Conservation (phyloP, 64 coral and sea anemone species). For the Montipora capricornis region DNA sequence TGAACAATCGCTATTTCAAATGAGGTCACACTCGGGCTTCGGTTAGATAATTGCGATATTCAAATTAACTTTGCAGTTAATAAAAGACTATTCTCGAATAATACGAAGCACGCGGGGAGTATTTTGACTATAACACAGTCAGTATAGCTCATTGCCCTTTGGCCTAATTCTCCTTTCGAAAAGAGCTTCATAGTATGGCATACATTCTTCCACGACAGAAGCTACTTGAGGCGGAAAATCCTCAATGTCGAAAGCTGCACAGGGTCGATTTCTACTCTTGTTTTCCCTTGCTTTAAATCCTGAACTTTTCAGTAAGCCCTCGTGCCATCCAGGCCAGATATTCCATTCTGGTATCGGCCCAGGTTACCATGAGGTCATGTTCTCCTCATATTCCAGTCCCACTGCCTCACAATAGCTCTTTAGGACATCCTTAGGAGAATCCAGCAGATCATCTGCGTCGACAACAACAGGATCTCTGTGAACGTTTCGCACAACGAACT, state of each 20-base stretch:
- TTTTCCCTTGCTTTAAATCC: conserved; percentile 63
- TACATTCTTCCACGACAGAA: conserved; percentile 50
- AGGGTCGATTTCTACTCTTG: background rate
- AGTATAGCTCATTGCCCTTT: conserved; percentile 17
- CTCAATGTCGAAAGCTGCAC: background rate
- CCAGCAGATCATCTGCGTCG: conserved; percentile 88
- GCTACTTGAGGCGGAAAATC: conserved; percentile 47
- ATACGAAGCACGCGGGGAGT: too few relatives aligned
- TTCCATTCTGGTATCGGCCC: conserved; percentile 78
- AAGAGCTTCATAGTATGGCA: conserved; percentile 31
- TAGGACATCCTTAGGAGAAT: conserved; percentile 75
- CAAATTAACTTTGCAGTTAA: too few relatives aligned
- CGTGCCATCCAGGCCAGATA: conserved; percentile 78
- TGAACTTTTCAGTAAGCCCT: conserved; percentile 73
- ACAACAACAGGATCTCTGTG: conserved; percentile 61
- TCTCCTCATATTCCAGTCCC: conserved; percentile 75
- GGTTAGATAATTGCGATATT: too few relatives aligned
- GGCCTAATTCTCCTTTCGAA: conserved; percentile 17
- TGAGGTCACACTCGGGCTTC: too few relatives aligned
- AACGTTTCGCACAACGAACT: conserved; percentile 65
- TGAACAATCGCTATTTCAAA: too few relatives aligned
- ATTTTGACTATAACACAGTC: background rate
- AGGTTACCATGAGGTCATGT: conserved; percentile 84
- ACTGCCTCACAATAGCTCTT: conserved; percentile 87
- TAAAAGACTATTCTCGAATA: too few relatives aligned